phyloP scores from a whole-genome alignment of 2,888 invertebrate species.

The Dascillus cervinus region DNA sequence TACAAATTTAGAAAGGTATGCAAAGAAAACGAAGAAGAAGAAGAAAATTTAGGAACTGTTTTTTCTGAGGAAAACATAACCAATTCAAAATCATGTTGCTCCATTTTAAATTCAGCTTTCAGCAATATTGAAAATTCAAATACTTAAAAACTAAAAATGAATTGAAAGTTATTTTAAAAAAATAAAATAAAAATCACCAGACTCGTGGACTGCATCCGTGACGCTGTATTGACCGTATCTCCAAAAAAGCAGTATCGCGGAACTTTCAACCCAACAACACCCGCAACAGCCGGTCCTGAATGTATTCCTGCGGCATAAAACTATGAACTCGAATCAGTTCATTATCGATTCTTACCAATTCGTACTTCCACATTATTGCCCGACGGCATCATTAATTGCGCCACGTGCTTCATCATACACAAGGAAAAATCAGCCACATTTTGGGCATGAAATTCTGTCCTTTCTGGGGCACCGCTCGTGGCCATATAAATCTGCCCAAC shows the following conservation, averaged over 20 bases:
- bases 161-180: no score
- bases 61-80: no score
- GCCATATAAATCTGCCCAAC: constrained; percentile 91
- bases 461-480: constrained; percentile 81
- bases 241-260: constrained; percentile 87
- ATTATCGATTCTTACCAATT: constrained; percentile 45
- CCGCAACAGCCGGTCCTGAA: constrained; percentile 82
- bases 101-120: no score
- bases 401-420: constrained; percentile 62
- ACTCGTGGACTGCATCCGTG: constrained; percentile 74
- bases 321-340: background rate
- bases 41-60: no score
- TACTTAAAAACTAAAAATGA: no score
- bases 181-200: constrained; percentile 46
- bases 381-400: constrained; percentile 55
- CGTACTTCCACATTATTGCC: constrained; percentile 53
- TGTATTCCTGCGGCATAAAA: constrained; percentile 55
- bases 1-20: no score
- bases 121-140: no score
- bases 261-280: constrained; percentile 76
- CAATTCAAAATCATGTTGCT: no score
- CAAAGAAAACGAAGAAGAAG: no score
- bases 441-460: constrained; percentile 63
- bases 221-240: constrained; percentile 86
- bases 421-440: constrained; percentile 73